Percentiles rank a stretch among this genome's conserved stretches.
Evolutionary conservation across 1,140 invertebrate species (phyloP).

Genomic region (Ceratina calcarata): DNA sequence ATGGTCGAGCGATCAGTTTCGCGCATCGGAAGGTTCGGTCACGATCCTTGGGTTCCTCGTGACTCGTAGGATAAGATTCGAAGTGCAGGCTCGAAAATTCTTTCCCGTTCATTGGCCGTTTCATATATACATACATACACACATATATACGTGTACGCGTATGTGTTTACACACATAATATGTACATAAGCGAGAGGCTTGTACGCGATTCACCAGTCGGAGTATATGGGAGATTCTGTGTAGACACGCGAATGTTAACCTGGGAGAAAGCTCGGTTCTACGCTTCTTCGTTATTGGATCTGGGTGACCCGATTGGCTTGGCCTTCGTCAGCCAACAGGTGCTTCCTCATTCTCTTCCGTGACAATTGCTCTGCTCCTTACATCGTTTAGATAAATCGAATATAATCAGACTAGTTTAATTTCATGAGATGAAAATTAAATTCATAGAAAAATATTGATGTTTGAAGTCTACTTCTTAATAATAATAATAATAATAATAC

Average conservation of each 20-base stretch:
- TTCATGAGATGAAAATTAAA: no score
- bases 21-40: neutral
- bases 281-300: slow-evolving; percentile 74
- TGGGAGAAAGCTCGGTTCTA: slow-evolving; percentile 73
- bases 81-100: slow-evolving; percentile 63
- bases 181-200: neutral
- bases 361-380: no score
- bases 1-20: no score
- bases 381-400: no score
- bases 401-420: no score
- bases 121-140: no score
- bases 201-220: neutral
- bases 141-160: no score
- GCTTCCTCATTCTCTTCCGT: slow-evolving; percentile 38
- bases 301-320: slow-evolving; percentile 77
- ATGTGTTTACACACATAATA: slow-evolving; percentile 22
- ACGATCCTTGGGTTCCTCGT: slow-evolving; percentile 10
- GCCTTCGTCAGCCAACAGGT: slow-evolving; percentile 38
- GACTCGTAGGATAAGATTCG: slow-evolving; percentile 19
- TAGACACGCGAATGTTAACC: slow-evolving; percentile 29
- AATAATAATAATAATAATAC: no score
- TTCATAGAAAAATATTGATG: no score
- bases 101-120: slow-evolving; percentile 71
- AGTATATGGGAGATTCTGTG: slow-evolving; percentile 38
- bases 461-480: no score